These are phyloP conservation scores for Drosophila sturtevanti DNA, from an alignment of 1,140 invertebrate species.

Conservation along the genomic window DNA sequence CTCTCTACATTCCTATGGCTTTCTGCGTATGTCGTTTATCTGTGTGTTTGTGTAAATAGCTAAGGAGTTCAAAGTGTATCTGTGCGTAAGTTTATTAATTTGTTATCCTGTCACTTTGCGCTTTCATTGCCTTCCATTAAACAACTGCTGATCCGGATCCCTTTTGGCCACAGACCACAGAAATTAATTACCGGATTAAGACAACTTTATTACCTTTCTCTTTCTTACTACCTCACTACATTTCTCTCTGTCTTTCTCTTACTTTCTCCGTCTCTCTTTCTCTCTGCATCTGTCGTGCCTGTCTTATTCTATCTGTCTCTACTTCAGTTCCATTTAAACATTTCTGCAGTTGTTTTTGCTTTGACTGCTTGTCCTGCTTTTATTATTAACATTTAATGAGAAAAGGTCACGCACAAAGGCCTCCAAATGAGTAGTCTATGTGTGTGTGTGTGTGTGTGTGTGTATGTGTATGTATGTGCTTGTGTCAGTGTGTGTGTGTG, in stretches of 20 bases:
- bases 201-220: constrained; percentile 67
- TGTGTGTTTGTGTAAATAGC: neutral
- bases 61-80: constrained; percentile 10
- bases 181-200: constrained; percentile 80
- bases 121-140: constrained; percentile 75
- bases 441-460: neutral
- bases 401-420: constrained; percentile 72
- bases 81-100: constrained; percentile 72
- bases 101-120: constrained; percentile 76
- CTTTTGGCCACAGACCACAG: constrained; percentile 49
- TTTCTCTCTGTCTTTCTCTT: neutral
- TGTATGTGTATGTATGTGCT: neutral
- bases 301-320: neutral
- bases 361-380: constrained; percentile 29
- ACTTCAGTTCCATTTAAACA: constrained; percentile 50
- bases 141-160: constrained; percentile 18
- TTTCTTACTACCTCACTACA: constrained; percentile 56
- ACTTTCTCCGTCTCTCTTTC: neutral
- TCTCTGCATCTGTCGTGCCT: no score
- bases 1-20: neutral
- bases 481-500: neutral
- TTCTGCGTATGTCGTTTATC: no score
- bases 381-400: constrained; percentile 79
- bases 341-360: constrained; percentile 27
- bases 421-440: neutral